Evolutionary conservation across 2,797 vertebrate species (phyloP).

Genomic region (Centropyge bicolor): DNA sequence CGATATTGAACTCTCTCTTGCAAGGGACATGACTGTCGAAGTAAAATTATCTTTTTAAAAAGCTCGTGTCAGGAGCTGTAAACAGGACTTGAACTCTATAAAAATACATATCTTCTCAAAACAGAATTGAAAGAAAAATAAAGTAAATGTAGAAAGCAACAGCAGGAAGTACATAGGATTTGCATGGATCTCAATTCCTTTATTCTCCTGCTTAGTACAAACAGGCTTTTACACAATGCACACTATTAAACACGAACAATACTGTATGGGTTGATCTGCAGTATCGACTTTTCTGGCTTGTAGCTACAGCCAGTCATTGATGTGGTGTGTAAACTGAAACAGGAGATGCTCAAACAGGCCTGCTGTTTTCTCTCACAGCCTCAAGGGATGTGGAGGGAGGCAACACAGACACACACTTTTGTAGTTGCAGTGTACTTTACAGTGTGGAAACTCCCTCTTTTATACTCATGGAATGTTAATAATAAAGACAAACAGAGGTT

Average conservation of each 20-base stretch:
- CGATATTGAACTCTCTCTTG: not conserved
- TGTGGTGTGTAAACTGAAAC: slow-evolving; percentile 23
- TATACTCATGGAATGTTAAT: not conserved
- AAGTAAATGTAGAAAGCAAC: not conserved
- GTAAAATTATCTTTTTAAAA: not conserved
- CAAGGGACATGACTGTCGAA: not conserved
- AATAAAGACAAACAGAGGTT: not conserved
- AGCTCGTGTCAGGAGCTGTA: not conserved
- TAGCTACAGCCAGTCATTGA: not conserved
- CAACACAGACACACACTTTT: not conserved
- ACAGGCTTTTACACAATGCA: not conserved
- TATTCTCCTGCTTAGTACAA: not conserved
- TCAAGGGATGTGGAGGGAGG: not conserved
- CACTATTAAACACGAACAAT: not conserved
- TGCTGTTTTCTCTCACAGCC: slow-evolving; percentile 9
- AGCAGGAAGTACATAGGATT: not conserved
- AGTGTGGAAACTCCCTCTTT: not conserved
- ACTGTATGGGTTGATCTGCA: not conserved
- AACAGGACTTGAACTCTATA: not conserved
- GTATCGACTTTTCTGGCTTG: slow-evolving; percentile 21
- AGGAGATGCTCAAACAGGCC: slow-evolving; percentile 5
- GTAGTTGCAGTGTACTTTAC: not conserved
- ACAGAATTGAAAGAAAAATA: not conserved
- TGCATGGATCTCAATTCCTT: not conserved
- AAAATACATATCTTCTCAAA: not conserved